phyloP scores from a whole-genome alignment of 2,888 invertebrate species.

The Lobophora halterata region DNA sequence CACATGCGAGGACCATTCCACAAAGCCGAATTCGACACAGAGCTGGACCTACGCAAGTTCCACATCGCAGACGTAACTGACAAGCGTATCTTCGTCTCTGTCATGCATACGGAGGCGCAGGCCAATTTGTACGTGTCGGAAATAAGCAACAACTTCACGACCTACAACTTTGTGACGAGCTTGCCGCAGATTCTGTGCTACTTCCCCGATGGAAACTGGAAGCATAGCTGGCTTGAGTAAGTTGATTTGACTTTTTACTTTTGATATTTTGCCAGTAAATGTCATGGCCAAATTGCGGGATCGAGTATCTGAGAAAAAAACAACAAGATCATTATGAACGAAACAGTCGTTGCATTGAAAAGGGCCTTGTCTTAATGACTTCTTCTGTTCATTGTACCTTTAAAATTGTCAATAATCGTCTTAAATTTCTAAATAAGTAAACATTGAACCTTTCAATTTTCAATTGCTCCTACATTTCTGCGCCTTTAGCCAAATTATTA shows the following conservation, averaged over 20 bases:
- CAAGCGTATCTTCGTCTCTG: conserved; percentile 89
- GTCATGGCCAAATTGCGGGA: too few species aligned
- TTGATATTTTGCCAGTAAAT: too few species aligned
- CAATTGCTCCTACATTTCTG: too few species aligned
- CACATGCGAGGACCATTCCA: conserved; percentile 86
- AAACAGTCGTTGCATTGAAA: too few species aligned
- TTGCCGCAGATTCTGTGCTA: conserved; percentile 90
- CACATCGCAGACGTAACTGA: conserved; percentile 92
- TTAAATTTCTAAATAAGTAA: too few species aligned
- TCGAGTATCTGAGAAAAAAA: too few species aligned
- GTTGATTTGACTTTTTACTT: conserved; percentile 50
- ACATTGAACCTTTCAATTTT: too few species aligned
- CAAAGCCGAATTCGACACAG: conserved; percentile 88
- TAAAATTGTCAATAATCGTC: too few species aligned
- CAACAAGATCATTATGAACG: too few species aligned
- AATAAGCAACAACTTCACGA: conserved; percentile 81
- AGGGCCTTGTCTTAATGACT: too few species aligned
- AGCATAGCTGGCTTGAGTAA: conserved; percentile 91
- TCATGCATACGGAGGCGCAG: conserved; percentile 86
- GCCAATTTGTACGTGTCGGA: conserved; percentile 92
- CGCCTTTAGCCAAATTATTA: too few species aligned
- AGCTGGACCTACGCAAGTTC: conserved; percentile 83
- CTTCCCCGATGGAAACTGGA: conserved; percentile 91
- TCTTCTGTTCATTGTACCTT: too few species aligned
- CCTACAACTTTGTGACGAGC: conserved; percentile 88